Conservation (phyloP, 64 coral and sea anemone genomes). For the Montipora efflorescens region DNA sequence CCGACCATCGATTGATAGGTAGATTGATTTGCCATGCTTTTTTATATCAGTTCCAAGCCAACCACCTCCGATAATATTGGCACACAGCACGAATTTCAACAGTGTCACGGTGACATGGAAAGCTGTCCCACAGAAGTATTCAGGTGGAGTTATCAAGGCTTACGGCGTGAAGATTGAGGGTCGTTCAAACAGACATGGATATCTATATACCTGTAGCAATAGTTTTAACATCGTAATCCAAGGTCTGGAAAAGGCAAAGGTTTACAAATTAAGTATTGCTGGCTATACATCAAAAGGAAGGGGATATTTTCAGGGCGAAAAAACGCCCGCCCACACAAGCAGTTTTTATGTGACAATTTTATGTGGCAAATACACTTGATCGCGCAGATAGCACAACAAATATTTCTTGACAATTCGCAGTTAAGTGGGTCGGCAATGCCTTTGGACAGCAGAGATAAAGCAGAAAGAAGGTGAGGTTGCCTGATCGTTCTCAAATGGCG, state of each 20-base stretch:
- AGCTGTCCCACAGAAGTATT: constrained; percentile 21
- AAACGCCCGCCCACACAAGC: no score
- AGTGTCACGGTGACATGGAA: constrained; percentile 68
- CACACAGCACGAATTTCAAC: constrained; percentile 62
- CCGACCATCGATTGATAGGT: no score
- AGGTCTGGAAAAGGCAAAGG: background rate
- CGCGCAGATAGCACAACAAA: no score
- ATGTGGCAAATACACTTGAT: no score
- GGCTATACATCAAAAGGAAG: background rate
- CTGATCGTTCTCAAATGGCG: no score
- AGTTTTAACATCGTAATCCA: background rate
- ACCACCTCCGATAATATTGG: constrained; percentile 64
- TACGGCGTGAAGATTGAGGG: background rate
- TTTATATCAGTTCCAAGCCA: constrained; percentile 50
- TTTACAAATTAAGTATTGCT: constrained; percentile 14
- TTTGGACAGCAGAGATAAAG: no score
- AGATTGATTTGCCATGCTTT: background rate
- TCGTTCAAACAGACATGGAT: background rate
- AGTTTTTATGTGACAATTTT: no score
- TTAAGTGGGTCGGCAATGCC: no score
- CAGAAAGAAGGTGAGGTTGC: no score
- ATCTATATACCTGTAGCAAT: background rate
- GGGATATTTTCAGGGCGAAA: background rate
- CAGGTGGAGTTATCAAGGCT: background rate
- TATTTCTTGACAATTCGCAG: no score